These are phyloP conservation scores for Phoeniculus purpureus DNA, from an alignment of 2,797 vertebrate genomes.

Conservation along the genomic window DNA sequence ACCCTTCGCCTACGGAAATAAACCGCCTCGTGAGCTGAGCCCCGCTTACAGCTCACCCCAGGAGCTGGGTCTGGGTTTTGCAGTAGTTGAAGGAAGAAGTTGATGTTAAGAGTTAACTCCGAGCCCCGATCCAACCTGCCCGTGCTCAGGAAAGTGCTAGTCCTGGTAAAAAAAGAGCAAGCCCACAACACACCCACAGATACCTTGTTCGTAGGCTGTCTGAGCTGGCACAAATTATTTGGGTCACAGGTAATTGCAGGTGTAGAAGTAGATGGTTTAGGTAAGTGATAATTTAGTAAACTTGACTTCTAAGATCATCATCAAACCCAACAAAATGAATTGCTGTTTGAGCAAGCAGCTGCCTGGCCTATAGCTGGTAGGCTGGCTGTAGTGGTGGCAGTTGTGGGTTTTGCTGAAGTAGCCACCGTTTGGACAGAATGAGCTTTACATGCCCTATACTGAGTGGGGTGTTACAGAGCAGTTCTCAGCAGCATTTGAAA, in stretches of 20 bases:
- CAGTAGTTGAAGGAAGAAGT: not conserved
- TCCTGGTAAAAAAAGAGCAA: not conserved
- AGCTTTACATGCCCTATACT: not conserved
- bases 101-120: not conserved
- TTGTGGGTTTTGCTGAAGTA: not conserved
- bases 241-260: not conserved
- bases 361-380: not conserved
- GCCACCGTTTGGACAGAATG: fast-evolving
- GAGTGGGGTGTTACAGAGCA: not conserved
- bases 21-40: too few relatives aligned
- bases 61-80: not conserved
- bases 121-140: not conserved
- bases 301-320: not conserved
- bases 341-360: not conserved
- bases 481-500: not conserved
- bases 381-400: not conserved
- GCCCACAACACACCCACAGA: not conserved
- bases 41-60: too few relatives aligned
- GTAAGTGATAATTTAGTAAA: not conserved
- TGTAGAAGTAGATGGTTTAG: not conserved
- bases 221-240: not conserved
- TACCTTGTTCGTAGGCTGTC: not conserved
- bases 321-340: not conserved
- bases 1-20: fast-evolving
- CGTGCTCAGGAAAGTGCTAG: not conserved